Evolutionary conservation across 2,113 vertebrate genomes (phyloP), one percentile per base, ranked within the genome.

Genomic region (Morone chrysops): DNA sequence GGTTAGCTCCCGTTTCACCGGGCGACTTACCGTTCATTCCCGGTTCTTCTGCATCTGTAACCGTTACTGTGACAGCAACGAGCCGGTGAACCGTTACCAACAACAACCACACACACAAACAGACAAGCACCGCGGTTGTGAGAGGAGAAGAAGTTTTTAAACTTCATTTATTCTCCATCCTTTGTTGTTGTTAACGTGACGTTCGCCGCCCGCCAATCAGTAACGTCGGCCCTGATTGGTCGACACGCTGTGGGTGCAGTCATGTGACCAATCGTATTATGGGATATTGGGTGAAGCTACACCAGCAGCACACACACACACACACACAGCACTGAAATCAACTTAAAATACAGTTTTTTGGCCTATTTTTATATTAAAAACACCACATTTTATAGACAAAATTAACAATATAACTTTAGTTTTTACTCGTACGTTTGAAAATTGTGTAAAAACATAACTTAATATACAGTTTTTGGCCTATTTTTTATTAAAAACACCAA

Each of bases 161-260:
- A 91, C 86, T 90, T 89, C 48, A 86, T 80, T 59, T 79, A 62
- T 84, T 48, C 71, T 72, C 48, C 82, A 63, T 78, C 82, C 86
- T 93, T 91, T 92, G 91, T 91, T 91, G 71, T 89, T 91, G 78
- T 80, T 43, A 75, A 54, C 6, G 3, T 41, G 68, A 83, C 78
- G 7, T 63, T 67, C 45, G 63, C 60, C 53, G 41, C 84, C 60
- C 87, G 86, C 87, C 70, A 74, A 81, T 16, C 36, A 92, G 72
- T 85, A 92, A 92, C 11, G 6, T 67, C 12, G 6, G 51, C 48
- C 0, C 48, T 82, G 47, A 93, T 94, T 93, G 92, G 93, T 69
- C 66, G 22, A 81, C 40, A 4, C 2, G 0, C 43, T 43, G 71
- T 10, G 45, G 65, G 80, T 10, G 86, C 69, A 43, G 36, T 75